phyloP scores from a whole-genome alignment of 2,113 vertebrate genomes.

The Forbesichthys agassizii region DNA sequence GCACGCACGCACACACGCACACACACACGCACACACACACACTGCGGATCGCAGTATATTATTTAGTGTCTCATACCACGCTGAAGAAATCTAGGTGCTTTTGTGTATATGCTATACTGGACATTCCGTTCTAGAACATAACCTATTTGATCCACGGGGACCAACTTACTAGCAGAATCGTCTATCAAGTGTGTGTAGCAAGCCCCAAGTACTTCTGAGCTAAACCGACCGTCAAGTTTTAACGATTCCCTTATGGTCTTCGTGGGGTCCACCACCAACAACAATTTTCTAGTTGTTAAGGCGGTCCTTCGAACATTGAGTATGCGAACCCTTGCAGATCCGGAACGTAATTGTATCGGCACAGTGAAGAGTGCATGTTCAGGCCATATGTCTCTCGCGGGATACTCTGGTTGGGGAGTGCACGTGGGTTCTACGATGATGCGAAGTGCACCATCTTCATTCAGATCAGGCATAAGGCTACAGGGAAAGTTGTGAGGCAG shows the following conservation, averaged over 20 bases:
- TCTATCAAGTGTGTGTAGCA: not conserved
- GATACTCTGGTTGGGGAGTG: slow-evolving; percentile 1
- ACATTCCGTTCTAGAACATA: not conserved
- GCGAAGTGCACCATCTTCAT: too few species aligned
- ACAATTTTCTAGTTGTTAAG: not conserved
- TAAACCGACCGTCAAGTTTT: not conserved
- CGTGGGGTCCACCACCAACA: not conserved
- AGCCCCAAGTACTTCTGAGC: not conserved
- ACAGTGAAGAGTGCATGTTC: not conserved
- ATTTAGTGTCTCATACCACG: too few species aligned
- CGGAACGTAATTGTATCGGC: not conserved
- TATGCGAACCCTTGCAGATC: not conserved
- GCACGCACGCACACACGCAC: too few species aligned
- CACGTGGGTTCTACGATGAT: not conserved
- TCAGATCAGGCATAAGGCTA: not conserved
- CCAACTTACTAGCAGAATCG: not conserved
- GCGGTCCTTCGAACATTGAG: not conserved
- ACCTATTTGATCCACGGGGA: not conserved
- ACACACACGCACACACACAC: too few species aligned
- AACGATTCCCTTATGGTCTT: not conserved
- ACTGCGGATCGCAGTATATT: too few species aligned
- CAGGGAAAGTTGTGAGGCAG: too few species aligned
- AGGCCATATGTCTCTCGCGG: not conserved
- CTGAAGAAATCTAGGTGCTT: too few species aligned
- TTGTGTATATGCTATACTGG: not conserved